These are phyloP conservation scores for Cheilinus undulatus DNA, from an alignment of 2,113 vertebrate species.

Conservation along the genomic window DNA sequence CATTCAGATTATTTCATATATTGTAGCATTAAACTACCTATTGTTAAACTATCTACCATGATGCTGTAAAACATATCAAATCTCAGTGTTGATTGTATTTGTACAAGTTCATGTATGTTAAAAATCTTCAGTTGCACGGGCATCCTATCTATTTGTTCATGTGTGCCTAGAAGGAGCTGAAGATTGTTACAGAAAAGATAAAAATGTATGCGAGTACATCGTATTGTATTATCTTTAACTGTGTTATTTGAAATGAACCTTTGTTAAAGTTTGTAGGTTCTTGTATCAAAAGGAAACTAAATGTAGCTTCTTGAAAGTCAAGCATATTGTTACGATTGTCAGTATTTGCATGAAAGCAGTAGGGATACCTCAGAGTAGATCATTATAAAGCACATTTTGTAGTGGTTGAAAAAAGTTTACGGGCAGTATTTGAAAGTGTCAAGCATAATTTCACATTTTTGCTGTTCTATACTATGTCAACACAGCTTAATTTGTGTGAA, in stretches of 20 bases:
- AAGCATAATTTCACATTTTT: slow-evolving; percentile 43
- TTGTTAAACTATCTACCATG: slow-evolving; percentile 44
- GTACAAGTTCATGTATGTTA: slow-evolving; percentile 47
- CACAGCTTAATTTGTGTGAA: slow-evolving; percentile 32
- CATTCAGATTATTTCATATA: slow-evolving; percentile 36
- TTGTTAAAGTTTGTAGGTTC: slow-evolving; percentile 49
- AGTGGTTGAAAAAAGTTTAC: slow-evolving; percentile 48
- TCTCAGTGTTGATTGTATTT: slow-evolving; percentile 63
- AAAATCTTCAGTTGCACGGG: slow-evolving; percentile 37
- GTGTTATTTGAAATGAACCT: slow-evolving; percentile 30
- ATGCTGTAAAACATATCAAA: slow-evolving; percentile 40
- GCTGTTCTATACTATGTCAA: slow-evolving; percentile 27
- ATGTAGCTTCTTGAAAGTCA: slow-evolving; percentile 36
- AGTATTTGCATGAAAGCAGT: slow-evolving; percentile 73
- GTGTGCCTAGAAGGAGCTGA: slow-evolving; percentile 35
- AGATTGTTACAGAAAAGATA: slow-evolving; percentile 50
- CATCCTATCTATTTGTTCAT: slow-evolving; percentile 41
- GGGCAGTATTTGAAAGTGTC: slow-evolving; percentile 51
- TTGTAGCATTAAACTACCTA: slow-evolving; percentile 63
- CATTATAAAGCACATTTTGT: slow-evolving; percentile 60
- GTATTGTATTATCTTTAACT: slow-evolving; percentile 30
- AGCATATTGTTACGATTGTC: slow-evolving; percentile 50
- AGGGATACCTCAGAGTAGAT: slow-evolving; percentile 23
- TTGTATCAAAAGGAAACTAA: slow-evolving; percentile 47
- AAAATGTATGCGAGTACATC: slow-evolving; percentile 33